These are phyloP conservation scores for Lophius americanus DNA, from an alignment of 2,797 vertebrate genomes.

Conservation along the genomic window DNA sequence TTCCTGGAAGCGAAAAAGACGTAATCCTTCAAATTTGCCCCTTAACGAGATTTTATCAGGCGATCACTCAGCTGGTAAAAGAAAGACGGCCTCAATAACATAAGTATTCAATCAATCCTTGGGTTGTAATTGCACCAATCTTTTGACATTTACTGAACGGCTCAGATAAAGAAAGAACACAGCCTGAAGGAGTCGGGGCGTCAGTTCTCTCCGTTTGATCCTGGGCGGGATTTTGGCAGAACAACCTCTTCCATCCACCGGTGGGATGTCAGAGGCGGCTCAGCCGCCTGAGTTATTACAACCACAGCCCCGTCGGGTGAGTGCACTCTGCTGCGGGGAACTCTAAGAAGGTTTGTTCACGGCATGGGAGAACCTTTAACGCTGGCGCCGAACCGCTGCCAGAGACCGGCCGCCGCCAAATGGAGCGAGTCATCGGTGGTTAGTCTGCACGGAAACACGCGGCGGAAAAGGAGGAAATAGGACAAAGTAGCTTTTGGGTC, in stretches of 20 bases:
- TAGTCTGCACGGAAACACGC: neutral
- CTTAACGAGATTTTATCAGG: no score
- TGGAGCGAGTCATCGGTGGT: neutral
- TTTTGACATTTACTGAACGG: neutral
- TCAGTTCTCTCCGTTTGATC: conserved; percentile 15
- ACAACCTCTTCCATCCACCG: neutral
- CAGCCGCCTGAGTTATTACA: neutral
- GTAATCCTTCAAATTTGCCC: no score
- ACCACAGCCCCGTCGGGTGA: conserved; percentile 41
- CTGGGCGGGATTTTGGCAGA: neutral
- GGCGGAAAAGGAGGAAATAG: no score
- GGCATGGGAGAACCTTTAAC: neutral
- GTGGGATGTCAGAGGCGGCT: neutral
- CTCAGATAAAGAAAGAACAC: neutral
- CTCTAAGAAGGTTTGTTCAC: neutral
- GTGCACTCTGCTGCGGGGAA: conserved; percentile 20
- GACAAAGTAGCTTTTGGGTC: conserved; percentile 40
- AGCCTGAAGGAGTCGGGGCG: neutral
- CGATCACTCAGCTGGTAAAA: neutral
- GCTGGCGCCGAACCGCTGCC: no score
- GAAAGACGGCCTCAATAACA: neutral
- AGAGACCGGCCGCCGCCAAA: no score
- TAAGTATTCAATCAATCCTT: neutral
- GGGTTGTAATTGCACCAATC: neutral
- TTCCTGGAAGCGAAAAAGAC: no score